These are phyloP conservation scores for Tenodera sinensis DNA, from an alignment of 2,888 invertebrate genomes.

Conservation along the genomic window DNA sequence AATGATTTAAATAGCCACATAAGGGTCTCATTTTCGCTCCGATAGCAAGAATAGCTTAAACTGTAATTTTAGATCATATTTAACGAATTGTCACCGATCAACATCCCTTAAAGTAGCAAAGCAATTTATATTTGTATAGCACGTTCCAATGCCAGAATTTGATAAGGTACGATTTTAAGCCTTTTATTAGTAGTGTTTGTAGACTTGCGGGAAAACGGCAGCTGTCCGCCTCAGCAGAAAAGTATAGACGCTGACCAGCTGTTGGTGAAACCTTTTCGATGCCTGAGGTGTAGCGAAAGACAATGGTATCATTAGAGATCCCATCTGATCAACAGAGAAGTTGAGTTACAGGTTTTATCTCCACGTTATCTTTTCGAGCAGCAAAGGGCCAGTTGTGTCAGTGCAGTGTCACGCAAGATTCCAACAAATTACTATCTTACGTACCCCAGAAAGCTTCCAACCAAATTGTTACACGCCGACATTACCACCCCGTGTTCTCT, in stretches of 20 bases:
- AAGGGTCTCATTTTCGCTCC: too few species aligned
- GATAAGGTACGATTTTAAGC: too few species aligned
- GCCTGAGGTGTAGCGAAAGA: neutral
- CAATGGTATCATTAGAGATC: neutral
- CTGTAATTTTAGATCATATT: too few species aligned
- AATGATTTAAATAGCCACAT: too few species aligned
- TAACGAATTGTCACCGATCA: too few species aligned
- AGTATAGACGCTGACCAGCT: neutral
- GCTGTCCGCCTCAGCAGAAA: neutral
- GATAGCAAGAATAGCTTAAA: too few species aligned
- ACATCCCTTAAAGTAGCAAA: too few species aligned
- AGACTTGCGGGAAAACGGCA: neutral
- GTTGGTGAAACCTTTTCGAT: neutral
- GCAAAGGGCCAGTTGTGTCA: neutral
- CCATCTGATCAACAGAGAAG: neutral
- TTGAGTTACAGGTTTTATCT: neutral
- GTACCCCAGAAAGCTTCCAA: neutral
- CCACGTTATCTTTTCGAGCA: neutral
- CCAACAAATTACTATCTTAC: neutral
- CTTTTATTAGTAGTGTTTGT: neutral
- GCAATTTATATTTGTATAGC: too few species aligned
- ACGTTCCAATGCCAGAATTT: too few species aligned
- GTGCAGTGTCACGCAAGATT: neutral
- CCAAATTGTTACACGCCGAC: neutral
- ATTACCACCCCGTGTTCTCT: neutral